A percentile compares a stretch with the other conserved stretches of the same genome.
These are phyloP conservation scores for Conus canariensis DNA, from an alignment of 2,888 invertebrate genomes.

Conservation along the genomic window DNA sequence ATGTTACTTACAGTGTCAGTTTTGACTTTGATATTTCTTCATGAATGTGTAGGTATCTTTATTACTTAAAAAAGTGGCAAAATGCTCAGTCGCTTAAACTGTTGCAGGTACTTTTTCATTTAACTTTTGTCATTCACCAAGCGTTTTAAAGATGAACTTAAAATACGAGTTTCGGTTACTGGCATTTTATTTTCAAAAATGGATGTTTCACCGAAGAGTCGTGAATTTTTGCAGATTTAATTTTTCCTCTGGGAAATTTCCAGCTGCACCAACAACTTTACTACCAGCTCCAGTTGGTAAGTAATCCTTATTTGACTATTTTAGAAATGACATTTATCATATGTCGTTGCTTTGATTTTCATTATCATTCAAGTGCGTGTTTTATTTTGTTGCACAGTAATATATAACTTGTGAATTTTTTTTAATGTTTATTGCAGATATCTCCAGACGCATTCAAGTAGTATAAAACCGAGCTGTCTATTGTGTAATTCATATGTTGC, in stretches of 20 bases:
- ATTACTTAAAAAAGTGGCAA: background rate
- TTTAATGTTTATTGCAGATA: too few relatives aligned
- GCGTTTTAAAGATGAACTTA: background rate
- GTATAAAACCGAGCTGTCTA: too few relatives aligned
- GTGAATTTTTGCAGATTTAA: background rate
- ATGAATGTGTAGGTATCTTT: background rate
- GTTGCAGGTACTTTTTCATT: background rate
- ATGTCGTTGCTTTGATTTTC: background rate
- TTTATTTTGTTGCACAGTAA: background rate
- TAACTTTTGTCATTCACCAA: too few relatives aligned
- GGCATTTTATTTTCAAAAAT: too few relatives aligned
- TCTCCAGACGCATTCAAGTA: too few relatives aligned
- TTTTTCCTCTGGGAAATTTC: slow-evolving; percentile 10
- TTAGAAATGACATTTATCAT: background rate
- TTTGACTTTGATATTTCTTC: background rate
- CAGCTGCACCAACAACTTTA: slow-evolving; percentile 30
- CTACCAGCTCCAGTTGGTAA: slow-evolving; percentile 36
- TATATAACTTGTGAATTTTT: too few relatives aligned
- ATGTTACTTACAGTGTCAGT: background rate
- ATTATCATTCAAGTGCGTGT: background rate
- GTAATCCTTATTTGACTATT: background rate
- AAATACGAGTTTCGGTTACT: background rate
- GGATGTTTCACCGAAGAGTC: too few relatives aligned
- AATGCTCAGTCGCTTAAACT: background rate
- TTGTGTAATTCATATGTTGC: too few relatives aligned